Percentiles rank a stretch among this genome's conserved stretches.
Evolutionary conservation across 2,113 vertebrate species (phyloP).

Genomic region (Pelodiscus sinensis): DNA sequence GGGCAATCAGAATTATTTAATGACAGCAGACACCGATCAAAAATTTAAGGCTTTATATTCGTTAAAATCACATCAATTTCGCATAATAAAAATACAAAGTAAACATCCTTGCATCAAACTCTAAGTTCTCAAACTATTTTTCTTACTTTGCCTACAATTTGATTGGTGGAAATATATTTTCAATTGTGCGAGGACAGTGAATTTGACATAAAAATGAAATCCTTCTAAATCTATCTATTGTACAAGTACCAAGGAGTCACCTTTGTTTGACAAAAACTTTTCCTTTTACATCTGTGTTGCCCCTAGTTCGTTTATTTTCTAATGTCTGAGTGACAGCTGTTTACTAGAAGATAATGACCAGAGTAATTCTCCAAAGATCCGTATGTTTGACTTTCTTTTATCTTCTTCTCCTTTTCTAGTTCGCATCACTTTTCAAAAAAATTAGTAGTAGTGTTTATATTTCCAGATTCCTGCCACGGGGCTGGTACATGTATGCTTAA

Average conservation of each 20-base stretch:
- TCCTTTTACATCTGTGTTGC: not conserved
- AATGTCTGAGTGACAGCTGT: not conserved
- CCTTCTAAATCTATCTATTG: not conserved
- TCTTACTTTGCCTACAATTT: not conserved
- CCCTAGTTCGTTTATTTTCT: not conserved
- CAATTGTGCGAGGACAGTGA: not conserved
- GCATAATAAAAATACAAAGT: not conserved
- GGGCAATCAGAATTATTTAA: not conserved
- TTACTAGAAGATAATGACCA: not conserved
- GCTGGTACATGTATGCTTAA: not conserved
- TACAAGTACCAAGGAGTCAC: not conserved
- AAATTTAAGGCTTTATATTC: not conserved
- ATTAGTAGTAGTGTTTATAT: not conserved
- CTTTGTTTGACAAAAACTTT: not conserved
- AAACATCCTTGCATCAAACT: not conserved
- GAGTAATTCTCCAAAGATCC: not conserved
- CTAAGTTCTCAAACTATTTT: not conserved
- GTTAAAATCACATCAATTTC: not conserved
- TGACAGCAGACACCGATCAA: not conserved
- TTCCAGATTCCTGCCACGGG: not conserved
- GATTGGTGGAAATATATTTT: not conserved
- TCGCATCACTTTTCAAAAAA: not conserved
- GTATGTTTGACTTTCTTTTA: not conserved
- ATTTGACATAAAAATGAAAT: not conserved
- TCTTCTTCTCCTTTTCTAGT: not conserved